Evolutionary conservation across 2,797 vertebrate species (phyloP).

Genomic region (Poecilia velifera): DNA sequence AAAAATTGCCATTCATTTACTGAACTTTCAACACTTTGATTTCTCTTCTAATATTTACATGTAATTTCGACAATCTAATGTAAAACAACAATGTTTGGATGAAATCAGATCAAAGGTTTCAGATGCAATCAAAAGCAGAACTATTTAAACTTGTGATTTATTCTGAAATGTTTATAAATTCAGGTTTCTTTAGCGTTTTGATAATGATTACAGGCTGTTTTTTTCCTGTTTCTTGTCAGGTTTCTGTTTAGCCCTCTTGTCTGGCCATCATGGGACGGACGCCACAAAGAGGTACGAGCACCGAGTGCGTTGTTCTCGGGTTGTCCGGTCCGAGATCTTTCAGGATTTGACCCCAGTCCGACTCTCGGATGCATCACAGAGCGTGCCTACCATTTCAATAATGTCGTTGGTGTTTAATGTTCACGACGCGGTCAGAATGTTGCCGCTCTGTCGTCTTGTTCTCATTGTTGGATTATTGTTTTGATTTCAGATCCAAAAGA

Average conservation of each 20-base stretch:
- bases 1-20: background rate
- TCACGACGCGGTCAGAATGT: conserved; percentile 36
- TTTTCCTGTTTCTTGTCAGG: conserved; percentile 46
- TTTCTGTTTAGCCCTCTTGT: conserved; percentile 56
- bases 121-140: background rate
- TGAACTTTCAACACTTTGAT: background rate
- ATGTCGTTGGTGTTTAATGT: conserved; percentile 29
- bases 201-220: conserved; percentile 14
- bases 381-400: background rate
- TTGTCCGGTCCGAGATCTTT: conserved; percentile 1
- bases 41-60: background rate
- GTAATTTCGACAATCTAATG: background rate
- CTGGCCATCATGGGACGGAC: conserved; percentile 86
- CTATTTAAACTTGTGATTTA: background rate
- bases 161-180: background rate
- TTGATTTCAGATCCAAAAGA: conserved; percentile 88
- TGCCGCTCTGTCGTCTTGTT: conserved; percentile 19
- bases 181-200: background rate
- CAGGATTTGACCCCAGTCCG: background rate
- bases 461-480: conserved; percentile 55
- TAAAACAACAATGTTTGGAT: background rate
- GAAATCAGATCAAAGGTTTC: background rate
- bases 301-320: background rate
- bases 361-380: background rate
- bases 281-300: conserved; percentile 84